Evolutionary conservation across 2,113 vertebrate species (phyloP).

Genomic region (Myotis brandtii): DNA sequence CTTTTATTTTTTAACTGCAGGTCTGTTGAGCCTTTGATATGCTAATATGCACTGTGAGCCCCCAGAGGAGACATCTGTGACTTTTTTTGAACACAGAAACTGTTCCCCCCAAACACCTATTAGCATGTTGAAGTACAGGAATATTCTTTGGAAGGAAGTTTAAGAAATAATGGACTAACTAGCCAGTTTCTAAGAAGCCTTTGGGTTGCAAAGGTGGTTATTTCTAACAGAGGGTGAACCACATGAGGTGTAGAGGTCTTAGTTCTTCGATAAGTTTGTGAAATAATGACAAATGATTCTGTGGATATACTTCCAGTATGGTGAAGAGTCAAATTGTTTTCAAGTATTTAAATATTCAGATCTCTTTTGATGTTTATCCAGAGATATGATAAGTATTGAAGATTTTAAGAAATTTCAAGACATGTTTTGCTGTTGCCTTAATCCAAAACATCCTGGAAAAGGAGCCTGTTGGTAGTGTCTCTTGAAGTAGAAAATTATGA

Average conservation of each 20-base stretch:
- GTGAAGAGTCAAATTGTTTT: background rate
- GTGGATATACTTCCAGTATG: background rate
- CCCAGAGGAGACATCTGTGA: background rate
- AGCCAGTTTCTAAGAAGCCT: background rate
- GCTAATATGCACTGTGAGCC: background rate
- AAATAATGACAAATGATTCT: constrained; percentile 40
- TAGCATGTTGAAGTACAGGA: background rate
- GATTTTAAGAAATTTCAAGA: constrained; percentile 49
- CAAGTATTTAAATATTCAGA: background rate
- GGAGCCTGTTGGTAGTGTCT: background rate
- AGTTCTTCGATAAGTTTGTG: background rate
- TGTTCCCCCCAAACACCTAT: background rate
- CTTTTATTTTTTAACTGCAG: background rate
- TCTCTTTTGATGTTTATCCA: background rate
- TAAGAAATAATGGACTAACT: background rate
- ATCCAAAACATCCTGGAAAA: constrained; percentile 22
- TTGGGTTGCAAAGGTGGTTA: background rate
- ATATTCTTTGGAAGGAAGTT: constrained; percentile 27
- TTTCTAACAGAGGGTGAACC: background rate
- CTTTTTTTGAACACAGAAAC: background rate
- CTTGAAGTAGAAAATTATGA: constrained; percentile 40
- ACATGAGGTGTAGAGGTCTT: background rate
- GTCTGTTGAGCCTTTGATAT: background rate
- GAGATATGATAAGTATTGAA: background rate
- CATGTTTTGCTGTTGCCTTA: background rate